These are phyloP conservation scores for Cremastinae sp. DNA, from an alignment of 2,888 invertebrate genomes.

Conservation along the genomic window DNA sequence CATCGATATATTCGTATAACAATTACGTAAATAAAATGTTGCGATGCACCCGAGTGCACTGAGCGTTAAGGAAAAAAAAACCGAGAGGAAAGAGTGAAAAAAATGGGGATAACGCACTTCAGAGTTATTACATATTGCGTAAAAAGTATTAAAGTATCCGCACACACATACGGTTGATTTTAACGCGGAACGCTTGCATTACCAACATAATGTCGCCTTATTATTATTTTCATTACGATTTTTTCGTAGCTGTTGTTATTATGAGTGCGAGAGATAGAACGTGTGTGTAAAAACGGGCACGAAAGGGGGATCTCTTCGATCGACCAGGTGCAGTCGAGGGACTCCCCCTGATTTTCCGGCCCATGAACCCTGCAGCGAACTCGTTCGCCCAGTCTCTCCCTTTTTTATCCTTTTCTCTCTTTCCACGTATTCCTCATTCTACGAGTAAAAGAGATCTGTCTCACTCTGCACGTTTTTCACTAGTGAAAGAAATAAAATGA, in stretches of 20 bases:
- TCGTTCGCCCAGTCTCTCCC: slow-evolving; percentile 22
- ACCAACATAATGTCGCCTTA: slow-evolving; percentile 43
- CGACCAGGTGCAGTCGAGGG: slow-evolving; percentile 73
- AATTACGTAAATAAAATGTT: slow-evolving; percentile 27
- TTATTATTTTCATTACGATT: slow-evolving; percentile 30
- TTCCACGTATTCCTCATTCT: not conserved
- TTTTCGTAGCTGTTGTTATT: slow-evolving; percentile 19
- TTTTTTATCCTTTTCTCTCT: slow-evolving; percentile 31
- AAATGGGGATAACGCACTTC: slow-evolving; percentile 9
- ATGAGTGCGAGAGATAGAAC: slow-evolving; percentile 43
- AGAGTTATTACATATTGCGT: slow-evolving; percentile 39
- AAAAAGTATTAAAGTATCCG: slow-evolving; percentile 28
- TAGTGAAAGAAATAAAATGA: no score
- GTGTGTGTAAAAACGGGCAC: slow-evolving; percentile 54
- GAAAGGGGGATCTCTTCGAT: slow-evolving; percentile 63
- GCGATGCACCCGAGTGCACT: slow-evolving; percentile 14
- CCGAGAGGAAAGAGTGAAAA: not conserved
- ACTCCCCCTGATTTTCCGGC: slow-evolving; percentile 76
- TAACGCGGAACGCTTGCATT: slow-evolving; percentile 30
- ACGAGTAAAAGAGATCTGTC: no score
- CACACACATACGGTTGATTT: slow-evolving; percentile 35
- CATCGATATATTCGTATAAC: slow-evolving; percentile 14
- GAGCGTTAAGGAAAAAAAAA: not conserved
- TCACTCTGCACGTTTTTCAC: slow-evolving; percentile 22
- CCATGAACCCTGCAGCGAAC: slow-evolving; percentile 66